These are phyloP conservation scores for Streptopelia turtur DNA, from an alignment of 2,797 vertebrate genomes.

Conservation along the genomic window DNA sequence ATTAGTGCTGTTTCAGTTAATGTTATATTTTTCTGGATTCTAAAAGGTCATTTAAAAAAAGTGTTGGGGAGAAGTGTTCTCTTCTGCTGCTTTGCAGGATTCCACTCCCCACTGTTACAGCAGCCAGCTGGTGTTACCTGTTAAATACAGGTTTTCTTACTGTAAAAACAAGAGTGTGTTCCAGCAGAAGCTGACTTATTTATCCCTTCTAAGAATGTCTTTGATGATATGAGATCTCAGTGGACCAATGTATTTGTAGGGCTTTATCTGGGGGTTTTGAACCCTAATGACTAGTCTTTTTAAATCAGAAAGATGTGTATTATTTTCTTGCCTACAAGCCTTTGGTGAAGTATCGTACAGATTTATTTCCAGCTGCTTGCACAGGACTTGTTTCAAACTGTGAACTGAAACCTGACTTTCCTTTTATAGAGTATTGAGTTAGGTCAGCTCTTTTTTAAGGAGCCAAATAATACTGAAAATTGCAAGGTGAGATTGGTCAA, in stretches of 20 bases:
- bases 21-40: background rate
- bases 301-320: background rate
- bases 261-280: background rate
- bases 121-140: background rate
- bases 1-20: background rate
- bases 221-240: background rate
- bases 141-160: background rate
- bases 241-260: background rate
- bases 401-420: constrained; percentile 33
- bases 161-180: background rate
- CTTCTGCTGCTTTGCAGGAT: background rate
- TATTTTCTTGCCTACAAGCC: background rate
- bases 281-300: background rate
- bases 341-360: background rate
- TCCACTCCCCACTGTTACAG: background rate
- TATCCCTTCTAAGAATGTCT: background rate
- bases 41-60: background rate
- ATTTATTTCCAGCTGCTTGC: background rate
- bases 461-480: background rate
- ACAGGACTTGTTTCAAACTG: background rate
- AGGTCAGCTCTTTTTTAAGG: background rate
- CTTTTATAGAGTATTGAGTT: background rate
- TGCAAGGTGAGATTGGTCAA: background rate
- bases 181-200: background rate
- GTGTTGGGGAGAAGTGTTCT: background rate